Conservation (phyloP, 2,888 invertebrate species). For the Pseudococcus longispinus region DNA sequence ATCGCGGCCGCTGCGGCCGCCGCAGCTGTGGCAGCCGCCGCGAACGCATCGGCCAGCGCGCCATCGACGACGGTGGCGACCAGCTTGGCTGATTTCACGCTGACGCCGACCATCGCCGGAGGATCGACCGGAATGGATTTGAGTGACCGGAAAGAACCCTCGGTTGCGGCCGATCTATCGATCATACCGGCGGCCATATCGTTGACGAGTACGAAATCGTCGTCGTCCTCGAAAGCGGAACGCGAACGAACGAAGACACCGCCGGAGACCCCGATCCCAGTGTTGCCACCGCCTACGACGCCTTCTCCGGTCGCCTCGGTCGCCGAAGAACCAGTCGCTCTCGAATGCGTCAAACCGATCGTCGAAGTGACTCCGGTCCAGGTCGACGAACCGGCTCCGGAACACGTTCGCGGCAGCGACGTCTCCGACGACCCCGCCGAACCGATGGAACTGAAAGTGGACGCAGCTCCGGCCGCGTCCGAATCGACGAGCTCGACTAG, state of each 20-base stretch:
- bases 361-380: neutral
- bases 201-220: slow-evolving; percentile 7
- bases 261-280: neutral
- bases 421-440: neutral
- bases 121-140: neutral
- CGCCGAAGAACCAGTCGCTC: neutral
- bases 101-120: neutral
- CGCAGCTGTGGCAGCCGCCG: neutral
- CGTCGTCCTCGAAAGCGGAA: neutral
- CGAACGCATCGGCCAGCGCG: neutral
- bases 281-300: neutral
- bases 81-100: neutral
- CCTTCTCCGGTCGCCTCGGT: neutral
- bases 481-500: slow-evolving; percentile 34
- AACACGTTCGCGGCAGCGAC: neutral
- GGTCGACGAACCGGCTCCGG: neutral
- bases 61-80: neutral
- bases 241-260: neutral
- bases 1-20: slow-evolving; percentile 61
- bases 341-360: neutral
- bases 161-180: neutral
- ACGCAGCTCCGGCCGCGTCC: slow-evolving; percentile 41
- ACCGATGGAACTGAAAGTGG: slow-evolving; percentile 54
- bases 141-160: neutral
- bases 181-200: neutral